A percentile compares a stretch with the other conserved stretches of the same genome.
Conservation (phyloP, 1,140 invertebrate genomes). For the Epicauta chinensis region DNA sequence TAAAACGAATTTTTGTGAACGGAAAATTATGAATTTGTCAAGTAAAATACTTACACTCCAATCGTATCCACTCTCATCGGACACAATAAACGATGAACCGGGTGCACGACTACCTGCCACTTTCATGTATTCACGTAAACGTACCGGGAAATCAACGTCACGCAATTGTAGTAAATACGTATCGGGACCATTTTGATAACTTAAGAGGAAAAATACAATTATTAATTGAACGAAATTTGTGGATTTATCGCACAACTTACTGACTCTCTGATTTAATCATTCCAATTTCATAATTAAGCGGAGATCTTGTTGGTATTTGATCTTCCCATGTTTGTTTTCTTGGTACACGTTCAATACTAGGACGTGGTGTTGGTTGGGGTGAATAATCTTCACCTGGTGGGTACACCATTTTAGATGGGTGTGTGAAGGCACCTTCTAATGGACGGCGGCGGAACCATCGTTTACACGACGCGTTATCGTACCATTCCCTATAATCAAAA, state of each 20-base stretch:
- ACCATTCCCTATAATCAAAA: conserved; percentile 65
- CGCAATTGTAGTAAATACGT: conserved; percentile 89
- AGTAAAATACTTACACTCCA: conserved; percentile 56
- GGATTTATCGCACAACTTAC: conserved; percentile 58
- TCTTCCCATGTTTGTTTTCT: conserved; percentile 57
- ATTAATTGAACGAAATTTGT: no score
- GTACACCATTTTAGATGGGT: conserved; percentile 92
- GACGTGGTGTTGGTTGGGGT: conserved; percentile 60
- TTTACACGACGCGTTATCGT: conserved; percentile 78
- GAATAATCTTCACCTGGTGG: conserved; percentile 76
- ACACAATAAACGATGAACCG: conserved; percentile 54
- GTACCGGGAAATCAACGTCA: conserved; percentile 86
- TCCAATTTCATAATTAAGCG: conserved; percentile 77
- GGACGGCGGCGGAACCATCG: conserved; percentile 77
- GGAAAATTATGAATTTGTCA: neutral
- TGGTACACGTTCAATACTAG: conserved; percentile 34
- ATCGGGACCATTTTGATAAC: conserved; percentile 92
- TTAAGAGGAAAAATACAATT: conserved; percentile 41
- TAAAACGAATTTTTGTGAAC: conserved; percentile 15
- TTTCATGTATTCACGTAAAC: conserved; percentile 89
- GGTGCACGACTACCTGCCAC: conserved; percentile 71
- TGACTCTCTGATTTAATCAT: conserved; percentile 78
- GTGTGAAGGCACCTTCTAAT: conserved; percentile 74
- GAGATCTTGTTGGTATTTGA: conserved; percentile 65
- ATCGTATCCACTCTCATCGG: conserved; percentile 63